phyloP scores from a whole-genome alignment of 2,888 invertebrate genomes.

The Eupithecia tripunctaria region DNA sequence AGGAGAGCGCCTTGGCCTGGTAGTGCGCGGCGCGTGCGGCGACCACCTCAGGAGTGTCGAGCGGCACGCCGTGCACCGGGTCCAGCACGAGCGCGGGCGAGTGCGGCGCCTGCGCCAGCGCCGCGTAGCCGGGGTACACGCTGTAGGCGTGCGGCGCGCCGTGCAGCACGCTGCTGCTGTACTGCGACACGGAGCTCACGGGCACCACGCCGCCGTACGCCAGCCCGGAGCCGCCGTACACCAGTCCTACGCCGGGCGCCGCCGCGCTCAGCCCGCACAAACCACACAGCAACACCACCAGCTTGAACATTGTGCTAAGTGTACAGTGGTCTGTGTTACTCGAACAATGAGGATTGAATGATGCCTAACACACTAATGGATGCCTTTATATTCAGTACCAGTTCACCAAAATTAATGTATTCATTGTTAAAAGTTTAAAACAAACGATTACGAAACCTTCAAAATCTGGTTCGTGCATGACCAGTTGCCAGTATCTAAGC shows the following conservation, averaged over 20 bases:
- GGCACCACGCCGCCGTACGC: slow-evolving; percentile 49
- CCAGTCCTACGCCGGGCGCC: slow-evolving; percentile 64
- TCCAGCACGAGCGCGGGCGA: slow-evolving; percentile 77
- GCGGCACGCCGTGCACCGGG: slow-evolving; percentile 74
- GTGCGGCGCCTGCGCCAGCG: slow-evolving; percentile 67
- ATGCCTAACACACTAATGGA: slow-evolving; percentile 60
- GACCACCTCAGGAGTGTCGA: slow-evolving; percentile 80
- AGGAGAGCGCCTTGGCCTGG: slow-evolving; percentile 75
- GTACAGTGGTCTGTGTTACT: slow-evolving; percentile 74
- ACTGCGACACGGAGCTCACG: slow-evolving; percentile 58
- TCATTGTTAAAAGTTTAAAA: slow-evolving; percentile 28
- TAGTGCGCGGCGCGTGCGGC: slow-evolving; percentile 77
- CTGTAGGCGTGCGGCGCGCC: slow-evolving; percentile 52
- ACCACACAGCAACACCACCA: slow-evolving; percentile 85
- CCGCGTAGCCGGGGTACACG: slow-evolving; percentile 42
- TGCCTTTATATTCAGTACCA: slow-evolving; percentile 65
- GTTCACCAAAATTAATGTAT: slow-evolving; percentile 16
- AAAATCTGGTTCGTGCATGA: slow-evolving; percentile 44
- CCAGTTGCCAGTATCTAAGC: slow-evolving; percentile 18
- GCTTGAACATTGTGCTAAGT: slow-evolving; percentile 68
- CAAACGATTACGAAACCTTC: slow-evolving; percentile 42
- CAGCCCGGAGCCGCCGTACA: slow-evolving; percentile 47
- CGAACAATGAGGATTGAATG: slow-evolving; percentile 69
- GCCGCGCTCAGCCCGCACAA: slow-evolving; percentile 60
- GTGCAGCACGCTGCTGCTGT: slow-evolving; percentile 64